Base-by-base conservation (phyloP, 2,888 invertebrate species). In the Amitus sp. region DNA sequence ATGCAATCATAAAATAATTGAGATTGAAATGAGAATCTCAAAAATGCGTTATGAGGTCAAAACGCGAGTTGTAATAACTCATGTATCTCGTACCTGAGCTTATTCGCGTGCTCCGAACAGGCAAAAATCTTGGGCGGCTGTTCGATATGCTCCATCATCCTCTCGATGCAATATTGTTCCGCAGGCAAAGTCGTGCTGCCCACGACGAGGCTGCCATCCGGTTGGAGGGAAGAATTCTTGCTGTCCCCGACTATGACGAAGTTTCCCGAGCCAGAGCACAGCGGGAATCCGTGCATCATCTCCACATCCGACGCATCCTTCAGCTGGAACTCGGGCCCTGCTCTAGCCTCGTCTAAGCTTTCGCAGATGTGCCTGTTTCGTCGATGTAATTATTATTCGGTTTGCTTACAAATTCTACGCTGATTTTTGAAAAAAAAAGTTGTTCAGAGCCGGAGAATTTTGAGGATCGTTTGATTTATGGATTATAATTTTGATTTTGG, bases 161-260 rank as follows among this genome's bases (percentile, higher is more conserved):
- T 76, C 64, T 83, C 83, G 51, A 83, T 69, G 73, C 83, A 83
- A 63, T 83, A 82, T 57, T 80, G 84, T 76, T 74, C 82, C 75
- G 73, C 66, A 23, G 76, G 79, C 49, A 83, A 72, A 43, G 75
- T 78, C 62, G 83, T 77, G 62, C 84, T 84, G 69, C 81, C 78
- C 64, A 88, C 76, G 62, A 73, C 74, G 59, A 89, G 79, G 67
- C 86, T 84, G 10, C 89, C 89, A 73, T 86, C 87, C 6, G 79
- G 75, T 45, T 82, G 77, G 61, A 89, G 79, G 47, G 80, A 73
- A 9, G 86, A 86, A 50, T 86, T 84, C 40, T 82, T 74, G 71
- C 88, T 80, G 72, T 84, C 84, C 17, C 89, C 89, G 45, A 86
- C 84, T 68, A 88, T 87, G 47, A 86, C 86, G 75, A 86, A 88